Conservation (phyloP, 2,113 vertebrate genomes). For the Oostethus manadensis region DNA sequence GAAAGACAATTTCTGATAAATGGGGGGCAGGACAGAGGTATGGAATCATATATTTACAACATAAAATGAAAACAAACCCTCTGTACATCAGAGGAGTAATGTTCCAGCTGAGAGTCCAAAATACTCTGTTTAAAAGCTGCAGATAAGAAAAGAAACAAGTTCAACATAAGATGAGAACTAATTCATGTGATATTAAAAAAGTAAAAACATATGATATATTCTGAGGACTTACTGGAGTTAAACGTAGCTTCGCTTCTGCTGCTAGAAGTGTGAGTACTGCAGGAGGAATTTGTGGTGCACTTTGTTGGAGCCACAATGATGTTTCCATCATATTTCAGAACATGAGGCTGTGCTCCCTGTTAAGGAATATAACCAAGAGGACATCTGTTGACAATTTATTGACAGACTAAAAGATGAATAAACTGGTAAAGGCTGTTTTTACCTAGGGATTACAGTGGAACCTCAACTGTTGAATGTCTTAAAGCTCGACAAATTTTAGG, state of each 20-base stretch:
- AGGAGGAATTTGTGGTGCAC: conserved; percentile 69
- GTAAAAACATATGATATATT: neutral
- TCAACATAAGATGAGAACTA: neutral
- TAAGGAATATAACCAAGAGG: neutral
- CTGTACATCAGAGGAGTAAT: conserved; percentile 71
- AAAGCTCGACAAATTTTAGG: no score
- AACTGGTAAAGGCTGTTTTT: neutral
- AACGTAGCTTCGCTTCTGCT: conserved; percentile 73
- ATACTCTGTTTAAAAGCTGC: conserved; percentile 79
- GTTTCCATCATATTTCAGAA: conserved; percentile 41
- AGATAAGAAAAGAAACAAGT: conserved; percentile 4
- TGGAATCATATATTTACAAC: neutral
- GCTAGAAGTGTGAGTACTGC: conserved; percentile 73
- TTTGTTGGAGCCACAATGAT: conserved; percentile 34
- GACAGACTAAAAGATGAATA: neutral
- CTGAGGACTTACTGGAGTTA: conserved; percentile 70
- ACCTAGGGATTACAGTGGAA: no score
- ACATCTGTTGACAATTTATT: neutral
- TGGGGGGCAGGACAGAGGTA: neutral
- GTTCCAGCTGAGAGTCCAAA: conserved; percentile 79
- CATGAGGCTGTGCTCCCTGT: conserved; percentile 18
- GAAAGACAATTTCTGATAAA: neutral
- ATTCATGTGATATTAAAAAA: neutral
- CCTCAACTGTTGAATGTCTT: no score
- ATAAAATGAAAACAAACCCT: conserved; percentile 63